Evolutionary conservation across 2,797 vertebrate species (phyloP), one percentile per base, ranked within the genome.

Genomic region (Dromococcyx pavoninus): DNA sequence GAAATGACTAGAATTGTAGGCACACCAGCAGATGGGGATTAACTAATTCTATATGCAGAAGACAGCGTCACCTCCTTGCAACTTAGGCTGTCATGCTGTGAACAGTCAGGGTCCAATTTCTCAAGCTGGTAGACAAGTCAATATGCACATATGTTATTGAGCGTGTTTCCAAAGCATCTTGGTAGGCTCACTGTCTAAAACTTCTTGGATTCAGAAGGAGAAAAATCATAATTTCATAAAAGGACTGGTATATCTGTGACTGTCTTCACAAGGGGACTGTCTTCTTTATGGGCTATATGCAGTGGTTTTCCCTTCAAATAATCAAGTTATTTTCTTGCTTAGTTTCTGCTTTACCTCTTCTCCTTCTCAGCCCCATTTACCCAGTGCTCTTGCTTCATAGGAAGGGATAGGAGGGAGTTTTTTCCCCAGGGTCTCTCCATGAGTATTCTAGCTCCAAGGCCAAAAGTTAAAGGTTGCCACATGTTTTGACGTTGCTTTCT

Each of bases 11-110:
- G 69, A 88, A 88, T 39, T 81, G 51, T 50, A 91, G 37, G 88
- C 76, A 89, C 73, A 79, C 61, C 57, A 89, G 85, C 89, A 97
- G 93, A 96, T 91, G 92, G 95, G 46, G 48, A 91, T 95, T 86
- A 80, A 83, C 87, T 91, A 78, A 94, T 91, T 91, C 54, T 86
- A 62, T 83, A 77, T 8, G 6, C 76, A 86, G 85, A 94, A 83
- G 79, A 92, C 57, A 75, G 50, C 2, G 4, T 60, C 73, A 91
- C 69, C 87, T 91, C 81, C 89, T 88, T 84, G 30, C 65, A 83
- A n/a, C 8, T 83, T 83, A 72, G 51, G 61, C 69, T 89, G 58
- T 92, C 95, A 39, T 86, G 89, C 94, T 95, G 94, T 83, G 91
- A 94, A 53, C 91, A 91, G 78, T 60, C 73, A 84, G 91, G 28